These are phyloP conservation scores for Alosa alosa DNA, from an alignment of 2,113 vertebrate species.

Conservation along the genomic window DNA sequence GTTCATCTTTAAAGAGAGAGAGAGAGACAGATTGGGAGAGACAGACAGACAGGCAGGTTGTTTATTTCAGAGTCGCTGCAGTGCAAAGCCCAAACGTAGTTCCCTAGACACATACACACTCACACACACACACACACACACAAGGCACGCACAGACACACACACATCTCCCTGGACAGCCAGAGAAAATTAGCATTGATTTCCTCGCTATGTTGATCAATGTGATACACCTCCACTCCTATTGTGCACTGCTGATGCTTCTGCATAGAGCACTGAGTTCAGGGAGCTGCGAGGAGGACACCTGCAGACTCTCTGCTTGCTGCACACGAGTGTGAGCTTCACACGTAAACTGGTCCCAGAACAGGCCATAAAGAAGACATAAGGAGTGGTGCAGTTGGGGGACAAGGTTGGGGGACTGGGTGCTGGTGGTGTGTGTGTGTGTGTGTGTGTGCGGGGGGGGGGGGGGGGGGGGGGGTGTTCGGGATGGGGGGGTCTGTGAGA, in stretches of 20 bases:
- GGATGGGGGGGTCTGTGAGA: not conserved
- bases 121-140: no score
- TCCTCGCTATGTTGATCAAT: conserved; percentile 39
- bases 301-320: no score
- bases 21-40: no score
- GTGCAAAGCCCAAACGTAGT: no score
- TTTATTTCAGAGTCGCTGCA: no score
- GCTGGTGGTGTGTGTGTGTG: not conserved
- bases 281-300: not conserved
- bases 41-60: no score
- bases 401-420: not conserved
- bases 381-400: not conserved
- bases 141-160: no score
- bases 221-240: conserved; percentile 14
- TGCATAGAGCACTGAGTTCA: not conserved
- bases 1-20: no score
- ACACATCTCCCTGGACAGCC: not conserved
- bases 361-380: not conserved
- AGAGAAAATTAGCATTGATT: conserved; percentile 50
- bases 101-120: no score
- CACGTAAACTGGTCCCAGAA: not conserved
- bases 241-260: conserved; percentile 24
- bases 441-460: no score
- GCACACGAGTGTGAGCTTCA: no score
- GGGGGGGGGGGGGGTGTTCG: not conserved